Evolutionary conservation across 2,797 vertebrate species (phyloP), one percentile per base, ranked within the genome.

Genomic region (Ispidina lecontei): DNA sequence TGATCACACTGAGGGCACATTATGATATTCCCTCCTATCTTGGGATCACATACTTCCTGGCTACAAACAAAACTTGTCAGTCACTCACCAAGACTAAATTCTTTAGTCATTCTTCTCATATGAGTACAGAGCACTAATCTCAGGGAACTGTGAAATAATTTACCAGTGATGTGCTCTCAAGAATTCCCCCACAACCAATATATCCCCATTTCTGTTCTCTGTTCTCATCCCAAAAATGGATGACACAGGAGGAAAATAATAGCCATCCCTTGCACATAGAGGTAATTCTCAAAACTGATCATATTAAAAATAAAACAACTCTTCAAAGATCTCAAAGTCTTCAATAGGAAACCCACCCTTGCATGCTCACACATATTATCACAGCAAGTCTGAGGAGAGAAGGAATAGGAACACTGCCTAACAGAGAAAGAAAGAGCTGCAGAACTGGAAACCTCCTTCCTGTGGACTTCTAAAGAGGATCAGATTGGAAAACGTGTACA

Each of bases 1-100:
- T 51, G 91, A 96, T 99, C 99, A 94, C 99, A 99, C 79, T 99
- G 99, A 23, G 99, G 99, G 96, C 99, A 99, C 99, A 99, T 99
- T 70, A 99, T 94, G 62, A 99, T 98, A 14, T 95, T 95, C 51
- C 99, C 99, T 37, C 99, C 99, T 58, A 99, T 98, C 20, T 94
- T 76, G 29, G 98, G 98, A 93, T 99, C 91, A 82, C 99, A 99
- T 52, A 99, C 99, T 97, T 99, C 99, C 96, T 98, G 98, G 97
- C 99, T 99, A 96, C 95, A 96, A 97, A 71, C 65, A 96, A 75
- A 97, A 94, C 55, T 43, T 76, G 73, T 96, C 81, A 92, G 87
- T 95, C 84, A 87, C 81, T 90, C 44, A 96, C 25, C 83, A 84
- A 44, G 28, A 83, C 47, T 69, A 67, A 83, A 78, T 70, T 35